Conservation (phyloP, 2,113 vertebrate species). For the Semnornis frantzii region DNA sequence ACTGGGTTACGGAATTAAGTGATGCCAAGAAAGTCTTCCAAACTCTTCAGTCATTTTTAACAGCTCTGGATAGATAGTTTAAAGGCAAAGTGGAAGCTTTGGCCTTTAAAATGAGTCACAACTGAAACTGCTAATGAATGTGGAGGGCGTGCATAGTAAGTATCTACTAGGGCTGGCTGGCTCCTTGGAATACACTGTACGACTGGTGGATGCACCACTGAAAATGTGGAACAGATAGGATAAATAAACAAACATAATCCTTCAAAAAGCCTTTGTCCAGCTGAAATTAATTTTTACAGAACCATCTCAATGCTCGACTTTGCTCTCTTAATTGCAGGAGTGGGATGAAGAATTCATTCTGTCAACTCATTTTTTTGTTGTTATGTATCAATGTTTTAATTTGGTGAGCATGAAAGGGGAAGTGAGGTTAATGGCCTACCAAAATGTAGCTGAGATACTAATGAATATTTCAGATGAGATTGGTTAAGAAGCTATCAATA, state of each 20-base stretch:
- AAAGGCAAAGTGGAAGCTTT: constrained; percentile 61
- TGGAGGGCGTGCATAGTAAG: constrained; percentile 23
- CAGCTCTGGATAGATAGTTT: constrained; percentile 43
- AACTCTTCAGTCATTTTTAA: constrained; percentile 51
- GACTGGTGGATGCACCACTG: neutral
- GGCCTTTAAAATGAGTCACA: constrained; percentile 49
- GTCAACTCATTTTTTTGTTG: constrained; percentile 17
- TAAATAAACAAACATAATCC: constrained; percentile 17
- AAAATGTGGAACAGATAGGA: neutral
- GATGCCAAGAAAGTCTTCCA: constrained; percentile 8
- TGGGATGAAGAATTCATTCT: neutral
- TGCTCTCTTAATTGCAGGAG: neutral
- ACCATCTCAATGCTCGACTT: neutral
- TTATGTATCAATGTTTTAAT: constrained; percentile 18
- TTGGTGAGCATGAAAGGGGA: neutral
- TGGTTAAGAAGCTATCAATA: neutral
- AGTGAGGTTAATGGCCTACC: neutral
- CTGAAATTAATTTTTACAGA: constrained; percentile 28
- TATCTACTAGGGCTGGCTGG: neutral
- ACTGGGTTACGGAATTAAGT: constrained; percentile 55
- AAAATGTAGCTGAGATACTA: constrained; percentile 18
- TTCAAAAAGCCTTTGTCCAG: constrained; percentile 24
- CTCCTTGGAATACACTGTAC: neutral
- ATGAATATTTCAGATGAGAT: constrained; percentile 9
- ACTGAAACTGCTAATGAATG: constrained; percentile 16